Evolutionary conservation across 2,113 vertebrate species (phyloP), one percentile per base, ranked within the genome.

Genomic region (Fregata magnificens): DNA sequence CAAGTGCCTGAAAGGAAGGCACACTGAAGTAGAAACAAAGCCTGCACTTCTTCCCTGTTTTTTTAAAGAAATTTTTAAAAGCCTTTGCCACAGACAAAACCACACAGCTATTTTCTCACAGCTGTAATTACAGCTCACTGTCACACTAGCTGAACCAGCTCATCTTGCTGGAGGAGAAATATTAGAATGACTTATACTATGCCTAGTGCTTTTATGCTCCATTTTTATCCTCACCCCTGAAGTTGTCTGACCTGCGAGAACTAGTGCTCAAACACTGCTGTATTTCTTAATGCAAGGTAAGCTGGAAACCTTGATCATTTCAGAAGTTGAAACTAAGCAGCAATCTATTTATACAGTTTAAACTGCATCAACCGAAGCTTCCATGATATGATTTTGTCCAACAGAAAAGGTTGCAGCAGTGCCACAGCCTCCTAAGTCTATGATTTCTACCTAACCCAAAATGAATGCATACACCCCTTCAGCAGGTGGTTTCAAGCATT

Each of bases 61-160:
- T 87, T 82, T 45, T 3, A 3, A 59, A 86, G 32, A 82, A 36
- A 26, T 26, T 55, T 86, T 86, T 22, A 32, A 90, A 95, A 97
- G 91, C 80, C 91, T 92, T 92, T 95, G 65, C 92, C 80, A 86
- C 90, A 91, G 88, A 96, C 65, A 91, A 95, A 97, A 95, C 96
- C 97, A 91, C 94, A 93, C 20, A 61, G 91, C 77, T 91, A 72
- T 95, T 96, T 95, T 96, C 95, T 94, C 91, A 96, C 86, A 89
- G 92, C 47, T 81, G 59, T 86, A 96, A 94, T 94, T 95, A 90
- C 55, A 93, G 80, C 52, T 96, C 47, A 16, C 47, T 81, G 77
- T 90, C 17, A 5, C 88, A 84, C 52, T 71, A 72, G 61, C 77
- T 89, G 86, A 95, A 84, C 82, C 40, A 85, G 26, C 72, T 84